Evolutionary conservation across 2,113 vertebrate species (phyloP).

Genomic region (Enhydra lutris): DNA sequence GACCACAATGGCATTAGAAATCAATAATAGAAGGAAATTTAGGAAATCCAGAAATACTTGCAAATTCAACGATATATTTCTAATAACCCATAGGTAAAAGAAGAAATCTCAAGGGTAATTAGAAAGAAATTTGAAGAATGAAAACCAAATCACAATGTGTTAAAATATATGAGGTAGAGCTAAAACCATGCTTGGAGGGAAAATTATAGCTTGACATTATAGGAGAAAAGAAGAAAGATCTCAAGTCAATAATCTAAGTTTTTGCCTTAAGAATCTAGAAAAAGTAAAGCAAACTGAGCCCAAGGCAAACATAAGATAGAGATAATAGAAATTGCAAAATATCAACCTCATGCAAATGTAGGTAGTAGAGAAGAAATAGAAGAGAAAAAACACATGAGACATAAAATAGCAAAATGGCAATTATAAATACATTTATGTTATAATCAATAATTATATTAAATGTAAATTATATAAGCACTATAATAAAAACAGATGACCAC

Average conservation of each 20-base stretch:
- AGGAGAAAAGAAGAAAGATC: neutral
- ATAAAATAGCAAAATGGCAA: neutral
- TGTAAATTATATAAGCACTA: neutral
- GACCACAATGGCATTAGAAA: neutral
- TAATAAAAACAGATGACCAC: neutral
- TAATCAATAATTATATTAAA: neutral
- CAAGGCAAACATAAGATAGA: neutral
- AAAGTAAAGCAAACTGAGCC: neutral
- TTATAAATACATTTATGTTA: neutral
- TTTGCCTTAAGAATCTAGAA: neutral
- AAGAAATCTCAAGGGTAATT: neutral
- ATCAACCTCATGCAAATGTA: neutral
- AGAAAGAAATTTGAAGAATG: neutral
- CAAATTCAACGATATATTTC: neutral
- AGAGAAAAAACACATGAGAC: neutral
- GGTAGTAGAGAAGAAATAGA: neutral
- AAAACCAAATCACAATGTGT: neutral
- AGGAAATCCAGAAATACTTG: neutral
- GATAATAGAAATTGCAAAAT: neutral
- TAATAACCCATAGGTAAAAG: neutral
- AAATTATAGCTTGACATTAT: neutral
- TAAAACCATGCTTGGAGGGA: neutral
- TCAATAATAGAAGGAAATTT: neutral
- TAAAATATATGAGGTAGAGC: neutral
- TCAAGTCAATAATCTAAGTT: neutral